Conservation (phyloP, 2,888 invertebrate genomes). For the Masnerella sp. region DNA sequence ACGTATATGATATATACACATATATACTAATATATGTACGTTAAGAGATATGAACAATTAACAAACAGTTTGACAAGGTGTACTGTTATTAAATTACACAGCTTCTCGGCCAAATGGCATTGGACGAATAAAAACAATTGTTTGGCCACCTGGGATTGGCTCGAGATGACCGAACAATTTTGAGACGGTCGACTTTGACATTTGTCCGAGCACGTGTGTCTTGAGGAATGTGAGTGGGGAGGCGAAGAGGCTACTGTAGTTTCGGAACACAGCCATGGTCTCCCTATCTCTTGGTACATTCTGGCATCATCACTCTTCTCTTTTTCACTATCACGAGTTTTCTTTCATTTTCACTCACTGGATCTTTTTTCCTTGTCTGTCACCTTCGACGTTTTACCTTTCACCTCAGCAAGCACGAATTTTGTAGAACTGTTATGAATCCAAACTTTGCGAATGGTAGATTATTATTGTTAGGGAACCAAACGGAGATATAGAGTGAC, state of each 20-base stretch:
- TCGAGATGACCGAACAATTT: no score
- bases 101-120: background rate
- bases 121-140: no score
- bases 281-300: constrained; percentile 82
- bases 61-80: constrained; percentile 16
- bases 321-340: constrained; percentile 53
- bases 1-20: constrained; percentile 71
- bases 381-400: constrained; percentile 42
- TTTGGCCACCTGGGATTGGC: no score
- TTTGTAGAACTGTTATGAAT: no score
- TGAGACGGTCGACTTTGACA: no score
- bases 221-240: constrained; percentile 72
- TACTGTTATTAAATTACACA: background rate
- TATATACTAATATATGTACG: constrained; percentile 65
- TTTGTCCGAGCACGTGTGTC: constrained; percentile 39
- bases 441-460: no score
- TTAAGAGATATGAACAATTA: constrained; percentile 47
- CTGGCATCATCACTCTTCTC: constrained; percentile 75
- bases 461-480: constrained; percentile 12
- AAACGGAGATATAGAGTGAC: constrained; percentile 11
- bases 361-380: constrained; percentile 41
- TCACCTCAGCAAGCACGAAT: constrained; percentile 29
- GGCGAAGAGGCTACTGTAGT: constrained; percentile 79
- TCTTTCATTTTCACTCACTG: constrained; percentile 44
- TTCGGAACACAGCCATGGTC: constrained; percentile 83